Conservation (phyloP, 2,888 invertebrate genomes). For the Silvanus unidentatus region DNA sequence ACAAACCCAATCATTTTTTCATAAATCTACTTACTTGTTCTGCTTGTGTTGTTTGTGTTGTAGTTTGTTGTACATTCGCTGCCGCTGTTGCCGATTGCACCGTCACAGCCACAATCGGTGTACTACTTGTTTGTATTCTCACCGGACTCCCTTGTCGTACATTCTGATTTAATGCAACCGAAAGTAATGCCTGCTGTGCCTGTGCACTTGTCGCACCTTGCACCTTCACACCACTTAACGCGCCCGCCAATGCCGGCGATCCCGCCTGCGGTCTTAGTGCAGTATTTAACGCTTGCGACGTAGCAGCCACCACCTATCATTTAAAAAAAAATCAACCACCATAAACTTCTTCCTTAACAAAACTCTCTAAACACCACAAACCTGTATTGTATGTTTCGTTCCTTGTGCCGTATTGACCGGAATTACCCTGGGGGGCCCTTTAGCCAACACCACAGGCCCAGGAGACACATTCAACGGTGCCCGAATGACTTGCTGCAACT, state of each 20-base stretch:
- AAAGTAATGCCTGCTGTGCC: constrained; percentile 51
- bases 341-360: constrained; percentile 6
- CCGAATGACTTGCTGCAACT: constrained; percentile 61
- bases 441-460: constrained; percentile 57
- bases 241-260: constrained; percentile 46
- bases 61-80: constrained; percentile 16
- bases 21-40: constrained; percentile 42
- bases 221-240: constrained; percentile 49
- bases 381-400: constrained; percentile 58
- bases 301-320: constrained; percentile 56
- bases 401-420: constrained; percentile 55
- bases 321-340: constrained; percentile 8
- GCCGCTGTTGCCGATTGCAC: constrained; percentile 43
- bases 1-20: constrained; percentile 31
- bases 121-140: constrained; percentile 50
- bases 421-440: constrained; percentile 59
- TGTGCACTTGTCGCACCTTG: constrained; percentile 37
- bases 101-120: constrained; percentile 54
- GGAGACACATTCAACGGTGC: constrained; percentile 50
- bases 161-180: constrained; percentile 51
- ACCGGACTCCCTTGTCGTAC: constrained; percentile 54
- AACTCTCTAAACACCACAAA: constrained; percentile 33
- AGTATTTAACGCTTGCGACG: constrained; percentile 49
- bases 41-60: constrained; percentile 29
- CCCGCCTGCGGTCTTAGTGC: constrained; percentile 49